Conservation (phyloP, 2,113 vertebrate species). For the Meriones unguiculatus region DNA sequence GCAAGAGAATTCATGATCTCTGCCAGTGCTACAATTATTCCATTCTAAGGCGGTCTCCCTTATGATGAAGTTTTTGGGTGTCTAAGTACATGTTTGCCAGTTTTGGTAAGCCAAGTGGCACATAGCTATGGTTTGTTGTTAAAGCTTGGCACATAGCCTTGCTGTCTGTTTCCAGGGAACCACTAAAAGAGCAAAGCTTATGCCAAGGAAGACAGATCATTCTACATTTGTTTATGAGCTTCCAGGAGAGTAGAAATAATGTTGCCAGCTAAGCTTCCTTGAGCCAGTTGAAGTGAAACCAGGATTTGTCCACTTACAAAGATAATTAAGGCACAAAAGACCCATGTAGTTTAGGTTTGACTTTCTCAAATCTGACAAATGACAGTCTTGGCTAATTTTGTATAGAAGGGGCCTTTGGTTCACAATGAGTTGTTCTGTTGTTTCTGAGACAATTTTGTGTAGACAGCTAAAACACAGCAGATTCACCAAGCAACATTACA, state of each 20-base stretch:
- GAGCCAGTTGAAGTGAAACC: constrained; percentile 29
- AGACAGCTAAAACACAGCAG: fast-evolving
- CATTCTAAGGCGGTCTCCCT: background rate
- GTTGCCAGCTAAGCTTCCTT: background rate
- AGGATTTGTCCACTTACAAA: background rate
- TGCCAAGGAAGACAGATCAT: constrained; percentile 24
- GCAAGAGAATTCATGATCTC: background rate
- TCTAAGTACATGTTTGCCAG: background rate
- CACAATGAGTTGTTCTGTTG: background rate
- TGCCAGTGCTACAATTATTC: background rate
- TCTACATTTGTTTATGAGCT: constrained; percentile 40
- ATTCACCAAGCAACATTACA: background rate
- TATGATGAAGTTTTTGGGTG: background rate
- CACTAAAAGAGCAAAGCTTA: background rate
- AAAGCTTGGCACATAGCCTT: background rate
- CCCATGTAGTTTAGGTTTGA: background rate
- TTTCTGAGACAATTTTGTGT: background rate
- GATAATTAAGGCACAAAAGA: background rate
- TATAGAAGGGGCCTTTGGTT: background rate
- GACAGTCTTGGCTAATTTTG: background rate
- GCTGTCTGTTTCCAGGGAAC: background rate
- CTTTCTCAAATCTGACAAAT: background rate
- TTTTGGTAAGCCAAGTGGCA: background rate
- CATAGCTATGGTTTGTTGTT: background rate
- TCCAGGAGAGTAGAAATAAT: background rate